Percentiles rank a stretch among this genome's conserved stretches.
phyloP scores from a whole-genome alignment of 2,113 vertebrate genomes.

The Tursiops truncatus region DNA sequence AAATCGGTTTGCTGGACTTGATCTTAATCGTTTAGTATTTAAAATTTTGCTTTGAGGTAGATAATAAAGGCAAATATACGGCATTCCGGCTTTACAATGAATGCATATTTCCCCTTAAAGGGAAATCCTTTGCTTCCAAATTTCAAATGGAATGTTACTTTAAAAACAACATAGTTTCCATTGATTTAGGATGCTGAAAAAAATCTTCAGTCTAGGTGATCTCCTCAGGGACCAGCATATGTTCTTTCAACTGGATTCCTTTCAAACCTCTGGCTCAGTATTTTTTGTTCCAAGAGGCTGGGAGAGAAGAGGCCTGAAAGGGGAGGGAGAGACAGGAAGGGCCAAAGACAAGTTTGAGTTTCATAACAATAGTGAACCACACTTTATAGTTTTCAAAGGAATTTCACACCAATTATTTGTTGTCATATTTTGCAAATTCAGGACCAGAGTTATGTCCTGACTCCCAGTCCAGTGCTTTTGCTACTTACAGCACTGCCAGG shows the following conservation, averaged over 20 bases:
- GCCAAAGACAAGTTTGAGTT: constrained; percentile 41
- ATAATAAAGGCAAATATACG: constrained; percentile 9
- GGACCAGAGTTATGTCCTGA: background rate
- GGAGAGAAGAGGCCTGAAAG: constrained; percentile 24
- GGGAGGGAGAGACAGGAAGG: background rate
- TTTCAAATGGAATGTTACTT: background rate
- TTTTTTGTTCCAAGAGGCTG: constrained; percentile 16
- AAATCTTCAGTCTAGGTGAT: background rate
- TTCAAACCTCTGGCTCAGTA: constrained; percentile 31
- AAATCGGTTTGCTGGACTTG: background rate
- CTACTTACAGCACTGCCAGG: background rate
- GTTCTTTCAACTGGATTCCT: constrained; percentile 44
- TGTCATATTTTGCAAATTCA: constrained; percentile 29
- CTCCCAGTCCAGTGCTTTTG: background rate
- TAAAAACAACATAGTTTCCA: constrained; percentile 35
- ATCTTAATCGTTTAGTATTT: constrained; percentile 5
- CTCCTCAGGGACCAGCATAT: background rate
- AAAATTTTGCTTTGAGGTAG: background rate
- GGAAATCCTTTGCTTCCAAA: constrained; percentile 18
- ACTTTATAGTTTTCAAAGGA: constrained; percentile 37
- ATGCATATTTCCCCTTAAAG: constrained; percentile 29
- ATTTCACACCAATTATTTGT: constrained; percentile 29
- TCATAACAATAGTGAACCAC: constrained; percentile 23
- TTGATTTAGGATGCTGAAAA: constrained; percentile 28
- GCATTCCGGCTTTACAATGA: background rate